Percentiles rank a stretch among this genome's conserved stretches.
Evolutionary conservation across 2,113 vertebrate genomes (phyloP).

Genomic region (Bos indicus): DNA sequence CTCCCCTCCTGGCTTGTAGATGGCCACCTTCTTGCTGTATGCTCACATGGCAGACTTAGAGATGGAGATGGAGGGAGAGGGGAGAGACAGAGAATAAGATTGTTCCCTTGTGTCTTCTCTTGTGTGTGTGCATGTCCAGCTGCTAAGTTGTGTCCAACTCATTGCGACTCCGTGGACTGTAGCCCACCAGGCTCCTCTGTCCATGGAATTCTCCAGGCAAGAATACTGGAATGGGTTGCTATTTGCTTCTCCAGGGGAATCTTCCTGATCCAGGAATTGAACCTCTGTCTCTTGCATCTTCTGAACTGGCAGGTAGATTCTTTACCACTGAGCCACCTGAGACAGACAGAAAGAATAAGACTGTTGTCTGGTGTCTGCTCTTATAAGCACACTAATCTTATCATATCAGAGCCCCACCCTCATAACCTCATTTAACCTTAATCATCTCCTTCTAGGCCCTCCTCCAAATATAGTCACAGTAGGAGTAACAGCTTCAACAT

Average conservation of each 20-base stretch:
- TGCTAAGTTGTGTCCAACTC: neutral
- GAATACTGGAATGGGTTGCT: neutral
- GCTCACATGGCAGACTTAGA: neutral
- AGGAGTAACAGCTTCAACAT: neutral
- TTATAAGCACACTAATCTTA: neutral
- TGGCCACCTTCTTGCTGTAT: neutral
- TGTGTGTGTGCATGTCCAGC: neutral
- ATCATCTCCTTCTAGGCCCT: neutral
- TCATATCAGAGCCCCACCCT: neutral
- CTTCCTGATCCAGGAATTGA: neutral
- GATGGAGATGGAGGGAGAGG: neutral
- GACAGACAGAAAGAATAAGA: neutral
- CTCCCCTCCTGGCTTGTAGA: neutral
- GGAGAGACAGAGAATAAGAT: neutral
- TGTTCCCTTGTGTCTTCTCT: neutral
- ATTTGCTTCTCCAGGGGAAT: neutral
- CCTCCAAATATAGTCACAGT: neutral
- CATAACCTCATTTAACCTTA: neutral
- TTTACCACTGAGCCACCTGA: neutral
- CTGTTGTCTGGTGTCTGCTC: neutral
- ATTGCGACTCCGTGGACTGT: neutral
- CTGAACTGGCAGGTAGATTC: neutral
- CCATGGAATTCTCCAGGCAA: neutral
- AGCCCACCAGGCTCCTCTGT: neutral
- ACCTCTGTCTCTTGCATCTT: neutral